Evolutionary conservation across 2,888 invertebrate genomes (phyloP).

Genomic region (Stictocephala bisonia): DNA sequence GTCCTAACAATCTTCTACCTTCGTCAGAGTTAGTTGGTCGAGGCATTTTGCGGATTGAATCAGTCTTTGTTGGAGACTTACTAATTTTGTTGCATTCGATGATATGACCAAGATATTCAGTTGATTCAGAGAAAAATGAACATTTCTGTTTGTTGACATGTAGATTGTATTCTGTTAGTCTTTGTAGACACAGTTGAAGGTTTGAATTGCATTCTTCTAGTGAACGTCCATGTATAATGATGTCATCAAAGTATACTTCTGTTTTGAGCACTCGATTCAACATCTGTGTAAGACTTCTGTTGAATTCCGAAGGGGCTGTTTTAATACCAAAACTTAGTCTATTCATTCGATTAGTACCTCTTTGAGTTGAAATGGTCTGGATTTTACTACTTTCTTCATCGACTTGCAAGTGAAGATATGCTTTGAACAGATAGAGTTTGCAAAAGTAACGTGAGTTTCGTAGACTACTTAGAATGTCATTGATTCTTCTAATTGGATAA

Average conservation of each 20-base stretch:
- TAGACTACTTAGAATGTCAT: constrained; percentile 48
- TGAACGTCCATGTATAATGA: constrained; percentile 53
- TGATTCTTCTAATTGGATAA: constrained; percentile 49
- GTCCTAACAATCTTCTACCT: constrained; percentile 48
- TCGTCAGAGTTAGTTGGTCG: constrained; percentile 26
- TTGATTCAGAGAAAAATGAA: no score
- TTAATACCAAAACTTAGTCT: no score
- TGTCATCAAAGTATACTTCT: constrained; percentile 54
- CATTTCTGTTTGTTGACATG: constrained; percentile 48
- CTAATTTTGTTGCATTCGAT: constrained; percentile 39
- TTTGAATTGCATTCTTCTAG: constrained; percentile 49
- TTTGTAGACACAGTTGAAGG: constrained; percentile 39
- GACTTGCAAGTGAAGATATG: constrained; percentile 51
- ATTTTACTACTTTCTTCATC: constrained; percentile 19
- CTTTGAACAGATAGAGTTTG: constrained; percentile 51
- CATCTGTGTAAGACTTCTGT: constrained; percentile 47
- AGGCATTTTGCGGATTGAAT: constrained; percentile 10
- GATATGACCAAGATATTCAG: constrained; percentile 44
- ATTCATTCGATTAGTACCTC: constrained; percentile 18
- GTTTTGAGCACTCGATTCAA: constrained; percentile 33
- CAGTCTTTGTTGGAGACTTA: constrained; percentile 9
- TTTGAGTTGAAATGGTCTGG: constrained; percentile 35
- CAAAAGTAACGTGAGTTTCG: constrained; percentile 49
- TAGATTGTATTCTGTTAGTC: constrained; percentile 42
- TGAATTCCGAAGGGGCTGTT: constrained; percentile 49